phyloP scores from a whole-genome alignment of 2,113 vertebrate genomes.

The Ageneiosus marmoratus region DNA sequence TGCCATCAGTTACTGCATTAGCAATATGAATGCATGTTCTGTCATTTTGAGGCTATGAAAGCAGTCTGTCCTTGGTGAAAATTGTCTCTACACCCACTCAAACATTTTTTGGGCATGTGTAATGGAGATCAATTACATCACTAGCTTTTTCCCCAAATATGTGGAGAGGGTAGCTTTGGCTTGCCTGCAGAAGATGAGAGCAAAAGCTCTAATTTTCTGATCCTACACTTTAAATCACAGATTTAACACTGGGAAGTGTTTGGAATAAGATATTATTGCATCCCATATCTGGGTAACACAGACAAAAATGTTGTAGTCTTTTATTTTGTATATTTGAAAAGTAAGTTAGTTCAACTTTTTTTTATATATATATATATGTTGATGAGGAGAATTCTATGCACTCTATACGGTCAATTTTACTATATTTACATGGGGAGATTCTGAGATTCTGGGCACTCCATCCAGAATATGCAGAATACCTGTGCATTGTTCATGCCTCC shows the following conservation, averaged over 20 bases:
- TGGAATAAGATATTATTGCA: conserved; percentile 16
- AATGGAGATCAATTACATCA: conserved; percentile 46
- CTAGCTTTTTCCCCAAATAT: conserved; percentile 32
- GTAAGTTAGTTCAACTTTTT: background rate
- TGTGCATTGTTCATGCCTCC: background rate
- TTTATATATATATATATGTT: background rate
- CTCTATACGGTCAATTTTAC: background rate
- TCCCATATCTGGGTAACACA: background rate
- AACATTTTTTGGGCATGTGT: conserved; percentile 37
- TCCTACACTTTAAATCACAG: conserved; percentile 20
- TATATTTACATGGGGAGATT: background rate
- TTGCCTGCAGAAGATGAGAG: conserved; percentile 27
- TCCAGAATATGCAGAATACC: background rate
- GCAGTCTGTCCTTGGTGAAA: conserved; percentile 46
- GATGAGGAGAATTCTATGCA: background rate
- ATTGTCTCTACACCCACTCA: conserved; percentile 48
- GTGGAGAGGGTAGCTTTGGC: conserved; percentile 35
- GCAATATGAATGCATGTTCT: conserved; percentile 43
- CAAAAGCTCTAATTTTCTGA: conserved; percentile 38
- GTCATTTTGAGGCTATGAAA: conserved; percentile 43
- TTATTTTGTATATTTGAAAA: background rate
- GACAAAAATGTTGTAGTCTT: background rate
- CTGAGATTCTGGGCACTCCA: background rate
- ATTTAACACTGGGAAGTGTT: conserved; percentile 24
- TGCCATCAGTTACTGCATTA: conserved; percentile 48